phyloP scores from a whole-genome alignment of 2,797 vertebrate genomes.

The Acrossocheilus fasciatus region DNA sequence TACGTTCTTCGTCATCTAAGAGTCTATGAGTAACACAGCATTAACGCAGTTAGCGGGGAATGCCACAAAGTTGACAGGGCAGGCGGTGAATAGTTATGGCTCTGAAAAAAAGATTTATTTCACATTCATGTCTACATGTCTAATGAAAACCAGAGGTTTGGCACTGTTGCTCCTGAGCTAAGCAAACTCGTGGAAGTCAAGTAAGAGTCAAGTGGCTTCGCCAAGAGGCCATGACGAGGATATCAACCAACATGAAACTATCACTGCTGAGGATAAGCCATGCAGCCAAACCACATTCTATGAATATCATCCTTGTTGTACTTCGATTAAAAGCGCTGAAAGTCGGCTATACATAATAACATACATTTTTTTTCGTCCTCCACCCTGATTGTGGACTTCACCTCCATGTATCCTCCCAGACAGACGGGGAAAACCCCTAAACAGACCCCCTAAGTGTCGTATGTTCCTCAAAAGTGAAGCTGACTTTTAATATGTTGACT shows the following conservation, averaged over 20 bases:
- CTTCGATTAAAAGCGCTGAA: conserved; percentile 38
- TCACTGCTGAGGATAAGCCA: conserved; percentile 31
- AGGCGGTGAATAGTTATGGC: conserved; percentile 35
- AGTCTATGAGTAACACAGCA: conserved; percentile 44
- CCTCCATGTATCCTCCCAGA: conserved; percentile 41
- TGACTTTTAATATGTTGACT: conserved; percentile 29
- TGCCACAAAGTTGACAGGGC: conserved; percentile 35
- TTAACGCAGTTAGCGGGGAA: conserved; percentile 25
- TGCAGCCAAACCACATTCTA: conserved; percentile 50
- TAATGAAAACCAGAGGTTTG: conserved; percentile 51
- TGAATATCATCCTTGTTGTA: conserved; percentile 39
- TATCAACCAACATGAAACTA: conserved; percentile 45
- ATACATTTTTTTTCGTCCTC: conserved; percentile 38
- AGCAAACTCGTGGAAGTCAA: conserved; percentile 45
- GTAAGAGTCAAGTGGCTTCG: conserved; percentile 45
- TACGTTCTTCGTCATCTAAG: conserved; percentile 52
- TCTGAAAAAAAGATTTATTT: conserved; percentile 50
- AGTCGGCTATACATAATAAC: conserved; percentile 20
- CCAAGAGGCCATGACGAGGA: conserved; percentile 40
- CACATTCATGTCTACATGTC: conserved; percentile 38
- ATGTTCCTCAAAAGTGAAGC: conserved; percentile 29
- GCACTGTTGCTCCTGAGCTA: conserved; percentile 44
- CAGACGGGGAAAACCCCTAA: conserved; percentile 34
- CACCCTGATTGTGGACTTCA: conserved; percentile 46
- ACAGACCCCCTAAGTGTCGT: conserved; percentile 25